Evolutionary conservation across 2,113 vertebrate genomes (phyloP), one percentile per base, ranked within the genome.

Genomic region (Burhinus oedicnemus): DNA sequence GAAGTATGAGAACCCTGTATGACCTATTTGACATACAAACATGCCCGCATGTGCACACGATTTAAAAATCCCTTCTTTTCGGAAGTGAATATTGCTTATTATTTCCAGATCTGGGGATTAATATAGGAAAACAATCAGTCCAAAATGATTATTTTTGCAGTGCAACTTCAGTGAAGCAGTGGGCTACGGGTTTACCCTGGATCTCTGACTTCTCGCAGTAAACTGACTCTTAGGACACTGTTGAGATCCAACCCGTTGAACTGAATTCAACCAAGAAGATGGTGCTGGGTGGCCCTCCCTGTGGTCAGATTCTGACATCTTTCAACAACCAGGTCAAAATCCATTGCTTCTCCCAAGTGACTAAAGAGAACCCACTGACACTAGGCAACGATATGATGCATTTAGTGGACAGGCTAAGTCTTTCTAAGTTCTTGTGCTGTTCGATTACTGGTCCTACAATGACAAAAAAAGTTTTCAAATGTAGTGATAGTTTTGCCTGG

Each of bases 111-210:
- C 22, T 60, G n/a, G 23, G 94, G 17, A 5, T 40, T 34, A 51
- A 20, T 4, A 36, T 32, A 62, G 49, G 40, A 83, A 70, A 68
- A 51, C 0, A 1, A 29, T 61, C 27, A n/a, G 6, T 27, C 62
- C 57, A 30, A 76, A 90, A 29, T 15, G 0, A 11, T 40, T 54
- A 9, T 1, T 44, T 88, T 72, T 92, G 16, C 44, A 71, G 20
- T 4, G 11, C 11, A 69, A 19, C 5, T 58, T 90, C 44, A 61
- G 0, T 13, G 45, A 84, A 65, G 9, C 0, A 1, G 3, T n/a
- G 23, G 10, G 38, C 21, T 57, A 8, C 17, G 57, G 10, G 8
- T 65, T 81, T 69, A 70, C 30, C 30, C 19, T 20, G 9, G 3
- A 14, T 34, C 13, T 69, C 44, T 4, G 7, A 27, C 44, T 81